Evolutionary conservation across 2,888 invertebrate genomes (phyloP).

Genomic region (Cephus pygmeus): DNA sequence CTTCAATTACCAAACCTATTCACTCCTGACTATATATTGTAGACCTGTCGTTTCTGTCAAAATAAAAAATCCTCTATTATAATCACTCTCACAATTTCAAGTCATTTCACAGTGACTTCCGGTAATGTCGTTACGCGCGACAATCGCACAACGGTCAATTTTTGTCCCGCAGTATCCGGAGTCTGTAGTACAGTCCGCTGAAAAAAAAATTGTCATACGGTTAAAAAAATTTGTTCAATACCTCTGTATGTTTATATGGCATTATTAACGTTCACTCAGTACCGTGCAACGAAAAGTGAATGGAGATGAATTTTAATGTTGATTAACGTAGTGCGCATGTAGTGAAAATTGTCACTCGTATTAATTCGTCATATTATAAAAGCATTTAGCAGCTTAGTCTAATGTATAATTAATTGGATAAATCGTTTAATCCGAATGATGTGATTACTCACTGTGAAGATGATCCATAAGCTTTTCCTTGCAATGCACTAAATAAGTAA

Average conservation of each 20-base stretch:
- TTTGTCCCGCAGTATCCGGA: neutral
- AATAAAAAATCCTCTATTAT: neutral
- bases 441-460: neutral
- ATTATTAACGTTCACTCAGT: neutral
- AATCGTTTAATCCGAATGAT: neutral
- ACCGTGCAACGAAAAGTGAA: neutral
- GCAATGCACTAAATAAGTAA: constrained; percentile 12
- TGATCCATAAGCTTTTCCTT: neutral
- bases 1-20: neutral
- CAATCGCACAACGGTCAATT: neutral
- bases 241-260: neutral
- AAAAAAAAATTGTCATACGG: neutral
- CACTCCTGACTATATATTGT: neutral
- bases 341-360: neutral
- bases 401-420: neutral
- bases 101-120: neutral
- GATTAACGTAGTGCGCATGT: neutral
- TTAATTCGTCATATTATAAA: neutral
- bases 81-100: neutral
- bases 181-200: neutral
- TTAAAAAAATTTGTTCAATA: neutral
- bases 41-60: neutral
- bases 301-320: neutral
- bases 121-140: neutral
- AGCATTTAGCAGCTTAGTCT: neutral